Evolutionary conservation across 2,113 vertebrate genomes (phyloP).

Genomic region (Orientallactaga bullata): DNA sequence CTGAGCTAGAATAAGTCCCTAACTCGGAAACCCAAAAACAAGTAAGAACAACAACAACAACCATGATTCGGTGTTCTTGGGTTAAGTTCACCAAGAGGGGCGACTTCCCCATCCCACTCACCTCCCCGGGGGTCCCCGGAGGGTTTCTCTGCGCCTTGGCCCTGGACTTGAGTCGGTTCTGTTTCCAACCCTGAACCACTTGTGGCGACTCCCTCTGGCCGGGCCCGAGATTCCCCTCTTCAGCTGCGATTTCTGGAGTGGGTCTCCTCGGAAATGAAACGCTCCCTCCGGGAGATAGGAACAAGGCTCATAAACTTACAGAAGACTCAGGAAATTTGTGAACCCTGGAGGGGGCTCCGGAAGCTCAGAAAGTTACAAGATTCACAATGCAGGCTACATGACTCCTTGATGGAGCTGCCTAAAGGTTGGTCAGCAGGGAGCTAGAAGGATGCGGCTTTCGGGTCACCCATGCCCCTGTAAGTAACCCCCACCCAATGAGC

Average conservation of each 20-base stretch:
- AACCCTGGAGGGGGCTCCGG: not conserved
- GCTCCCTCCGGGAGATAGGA: too few relatives aligned
- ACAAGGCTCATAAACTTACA: too few relatives aligned
- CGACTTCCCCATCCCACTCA: not conserved
- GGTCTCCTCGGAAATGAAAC: too few relatives aligned
- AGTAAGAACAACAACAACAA: too few relatives aligned
- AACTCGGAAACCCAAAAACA: too few relatives aligned
- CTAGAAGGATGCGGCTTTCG: not conserved
- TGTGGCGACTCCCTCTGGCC: not conserved
- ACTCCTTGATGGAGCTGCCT: not conserved
- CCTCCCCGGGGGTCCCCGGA: not conserved
- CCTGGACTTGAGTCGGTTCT: rapidly evolving
- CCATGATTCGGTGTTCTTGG: too few relatives aligned
- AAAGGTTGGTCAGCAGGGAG: too few relatives aligned
- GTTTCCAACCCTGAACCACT: not conserved
- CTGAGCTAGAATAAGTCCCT: too few relatives aligned
- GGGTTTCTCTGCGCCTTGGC: not conserved
- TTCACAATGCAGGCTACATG: not conserved
- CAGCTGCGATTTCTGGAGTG: too few relatives aligned
- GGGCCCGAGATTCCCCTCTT: too few relatives aligned
- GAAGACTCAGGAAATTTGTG: not conserved
- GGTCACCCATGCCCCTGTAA: not conserved
- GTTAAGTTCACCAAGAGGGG: too few relatives aligned
- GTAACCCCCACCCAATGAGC: not conserved
- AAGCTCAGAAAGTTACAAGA: not conserved